Conservation (phyloP, 2,797 vertebrate genomes). For the Siniperca obscura region DNA sequence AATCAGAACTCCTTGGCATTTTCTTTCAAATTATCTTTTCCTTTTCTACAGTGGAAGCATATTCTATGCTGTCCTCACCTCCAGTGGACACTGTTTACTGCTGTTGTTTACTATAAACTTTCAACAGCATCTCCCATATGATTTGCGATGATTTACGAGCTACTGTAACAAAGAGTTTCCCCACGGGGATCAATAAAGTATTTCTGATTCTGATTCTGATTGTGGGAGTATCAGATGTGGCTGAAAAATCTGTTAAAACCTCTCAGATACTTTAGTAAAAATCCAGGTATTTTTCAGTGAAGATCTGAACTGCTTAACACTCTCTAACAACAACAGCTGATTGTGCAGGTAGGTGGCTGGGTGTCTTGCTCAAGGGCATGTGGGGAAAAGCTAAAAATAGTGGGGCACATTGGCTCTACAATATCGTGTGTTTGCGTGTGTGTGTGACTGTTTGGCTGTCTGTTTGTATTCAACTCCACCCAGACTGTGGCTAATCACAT, state of each 20-base stretch:
- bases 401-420: conserved; percentile 38
- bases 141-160: too few relatives aligned
- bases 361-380: conserved; percentile 63
- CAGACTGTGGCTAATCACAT: conserved; percentile 28
- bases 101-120: not conserved
- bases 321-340: not conserved
- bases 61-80: not conserved
- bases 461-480: conserved; percentile 31
- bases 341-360: conserved; percentile 28
- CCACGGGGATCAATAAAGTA: too few relatives aligned
- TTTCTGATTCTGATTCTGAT: too few relatives aligned
- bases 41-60: not conserved
- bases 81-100: not conserved
- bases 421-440: not conserved
- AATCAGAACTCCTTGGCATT: not conserved
- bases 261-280: not conserved
- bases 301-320: conserved; percentile 9
- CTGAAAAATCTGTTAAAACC: not conserved
- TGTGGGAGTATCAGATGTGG: not conserved
- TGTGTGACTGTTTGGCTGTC: conserved; percentile 5
- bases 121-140: not conserved
- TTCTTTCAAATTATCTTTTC: not conserved
- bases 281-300: not conserved
- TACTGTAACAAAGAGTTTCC: too few relatives aligned
- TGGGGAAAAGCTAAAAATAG: conserved; percentile 54